These are phyloP conservation scores for Neopipo cinnamomea DNA, from an alignment of 2,113 vertebrate genomes.

Conservation along the genomic window DNA sequence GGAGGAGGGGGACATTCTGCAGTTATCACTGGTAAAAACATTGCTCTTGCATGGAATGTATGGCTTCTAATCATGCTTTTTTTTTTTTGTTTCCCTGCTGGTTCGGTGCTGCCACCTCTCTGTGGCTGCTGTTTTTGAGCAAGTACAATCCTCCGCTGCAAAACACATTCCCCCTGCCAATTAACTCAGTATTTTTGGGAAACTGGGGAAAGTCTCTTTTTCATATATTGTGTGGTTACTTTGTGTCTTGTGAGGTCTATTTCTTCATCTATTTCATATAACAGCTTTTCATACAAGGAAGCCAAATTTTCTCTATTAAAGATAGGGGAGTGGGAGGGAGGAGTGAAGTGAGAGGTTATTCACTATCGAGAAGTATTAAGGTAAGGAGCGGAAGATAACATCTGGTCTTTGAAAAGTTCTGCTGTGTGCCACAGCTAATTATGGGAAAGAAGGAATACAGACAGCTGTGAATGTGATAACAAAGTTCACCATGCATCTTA, in stretches of 20 bases:
- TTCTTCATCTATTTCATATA: neutral
- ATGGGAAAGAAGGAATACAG: neutral
- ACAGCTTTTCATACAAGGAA: neutral
- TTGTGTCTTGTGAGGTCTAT: neutral
- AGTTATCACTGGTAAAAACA: constrained; percentile 79
- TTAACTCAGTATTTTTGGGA: neutral
- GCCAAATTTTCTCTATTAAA: neutral
- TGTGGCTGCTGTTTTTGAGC: neutral
- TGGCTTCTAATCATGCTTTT: neutral
- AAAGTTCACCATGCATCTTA: neutral
- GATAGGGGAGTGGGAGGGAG: neutral
- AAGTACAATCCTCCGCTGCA: neutral
- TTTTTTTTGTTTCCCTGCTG: neutral
- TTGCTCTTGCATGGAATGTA: neutral
- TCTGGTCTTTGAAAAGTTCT: neutral
- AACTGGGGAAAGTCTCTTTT: neutral
- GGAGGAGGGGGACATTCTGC: constrained; percentile 91
- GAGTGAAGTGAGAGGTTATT: neutral
- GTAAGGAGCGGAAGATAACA: neutral
- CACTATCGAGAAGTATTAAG: neutral
- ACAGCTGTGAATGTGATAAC: neutral
- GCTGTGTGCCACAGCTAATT: neutral
- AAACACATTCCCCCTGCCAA: neutral
- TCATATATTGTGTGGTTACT: neutral
- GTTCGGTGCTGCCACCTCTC: constrained; percentile 8